Percentiles rank a stretch among this genome's conserved stretches.
Conservation (phyloP, 2,113 vertebrate species). For the Eudyptes chrysolophus region DNA sequence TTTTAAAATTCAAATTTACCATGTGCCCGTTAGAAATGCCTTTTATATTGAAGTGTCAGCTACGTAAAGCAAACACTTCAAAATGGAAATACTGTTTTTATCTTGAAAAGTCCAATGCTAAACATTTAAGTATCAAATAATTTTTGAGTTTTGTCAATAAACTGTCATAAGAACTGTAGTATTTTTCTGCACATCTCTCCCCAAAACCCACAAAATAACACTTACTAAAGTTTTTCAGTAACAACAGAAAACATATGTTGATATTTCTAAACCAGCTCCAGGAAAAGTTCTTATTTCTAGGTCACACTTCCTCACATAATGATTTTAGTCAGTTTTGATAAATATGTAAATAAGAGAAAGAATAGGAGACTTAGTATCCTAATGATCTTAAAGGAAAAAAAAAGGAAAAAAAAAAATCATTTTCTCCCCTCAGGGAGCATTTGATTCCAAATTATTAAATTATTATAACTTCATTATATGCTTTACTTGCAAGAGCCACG, state of each 20-base stretch:
- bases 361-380: neutral
- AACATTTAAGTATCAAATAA: neutral
- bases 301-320: neutral
- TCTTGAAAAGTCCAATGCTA: neutral
- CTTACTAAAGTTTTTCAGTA: neutral
- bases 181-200: neutral
- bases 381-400: neutral
- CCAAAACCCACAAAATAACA: neutral
- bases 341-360: neutral
- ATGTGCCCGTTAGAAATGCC: neutral
- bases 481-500: neutral
- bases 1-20: neutral
- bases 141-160: neutral
- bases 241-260: neutral
- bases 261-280: neutral
- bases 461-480: neutral
- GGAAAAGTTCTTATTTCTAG: neutral
- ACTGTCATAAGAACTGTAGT: accelerated
- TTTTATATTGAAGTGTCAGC: neutral
- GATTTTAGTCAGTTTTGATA: neutral
- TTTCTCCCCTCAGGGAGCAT: neutral
- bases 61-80: neutral
- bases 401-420: accelerated
- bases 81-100: neutral
- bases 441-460: neutral